Conservation (phyloP, 1,140 invertebrate species). For the Tribolium castaneum region DNA sequence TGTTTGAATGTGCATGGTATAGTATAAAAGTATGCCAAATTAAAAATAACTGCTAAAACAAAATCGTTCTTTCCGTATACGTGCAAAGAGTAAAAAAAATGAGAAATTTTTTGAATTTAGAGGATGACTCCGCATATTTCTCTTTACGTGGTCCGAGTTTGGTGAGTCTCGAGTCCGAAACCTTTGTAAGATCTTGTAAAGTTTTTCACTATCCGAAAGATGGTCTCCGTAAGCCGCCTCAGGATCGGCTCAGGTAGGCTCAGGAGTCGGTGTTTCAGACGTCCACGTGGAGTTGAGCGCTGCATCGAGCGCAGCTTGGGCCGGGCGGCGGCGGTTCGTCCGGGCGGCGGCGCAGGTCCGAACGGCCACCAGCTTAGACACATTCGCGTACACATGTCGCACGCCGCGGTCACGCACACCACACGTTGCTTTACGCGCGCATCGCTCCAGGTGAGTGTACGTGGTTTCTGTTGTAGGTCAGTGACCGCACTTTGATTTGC, state of each 20-base stretch:
- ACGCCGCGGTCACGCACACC: slow-evolving; percentile 47
- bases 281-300: slow-evolving; percentile 46
- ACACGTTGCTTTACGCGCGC: slow-evolving; percentile 47
- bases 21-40: too few species aligned
- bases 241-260: slow-evolving; percentile 8
- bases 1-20: too few species aligned
- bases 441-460: slow-evolving; percentile 51
- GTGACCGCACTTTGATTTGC: slow-evolving; percentile 42
- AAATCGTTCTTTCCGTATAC: too few species aligned
- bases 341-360: slow-evolving; percentile 49
- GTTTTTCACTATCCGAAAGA: too few species aligned
- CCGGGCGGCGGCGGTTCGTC: slow-evolving; percentile 43
- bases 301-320: slow-evolving; percentile 54
- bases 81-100: too few species aligned
- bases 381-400: slow-evolving; percentile 54
- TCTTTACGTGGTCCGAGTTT: too few species aligned
- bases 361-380: slow-evolving; percentile 43
- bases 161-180: too few species aligned
- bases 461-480: slow-evolving; percentile 53
- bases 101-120: too few species aligned
- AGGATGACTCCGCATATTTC: too few species aligned
- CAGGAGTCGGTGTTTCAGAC: slow-evolving; percentile 14
- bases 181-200: too few species aligned
- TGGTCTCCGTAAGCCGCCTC: not conserved
- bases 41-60: too few species aligned